phyloP scores from a whole-genome alignment of 1,140 invertebrate genomes.

The Drosophila virilis region DNA sequence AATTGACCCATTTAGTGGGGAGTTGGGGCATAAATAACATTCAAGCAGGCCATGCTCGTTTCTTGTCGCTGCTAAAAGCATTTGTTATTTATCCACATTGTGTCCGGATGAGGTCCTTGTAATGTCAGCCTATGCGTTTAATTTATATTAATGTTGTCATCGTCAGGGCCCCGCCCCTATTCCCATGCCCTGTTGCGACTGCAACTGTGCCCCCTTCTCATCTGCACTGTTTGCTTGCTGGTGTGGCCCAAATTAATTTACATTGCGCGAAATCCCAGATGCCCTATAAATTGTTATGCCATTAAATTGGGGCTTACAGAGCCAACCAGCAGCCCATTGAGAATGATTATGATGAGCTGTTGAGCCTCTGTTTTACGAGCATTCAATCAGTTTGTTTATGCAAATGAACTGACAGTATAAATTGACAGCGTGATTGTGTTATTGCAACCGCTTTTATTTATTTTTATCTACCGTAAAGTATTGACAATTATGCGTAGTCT shows the following conservation, averaged over 20 bases:
- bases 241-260: constrained; percentile 70
- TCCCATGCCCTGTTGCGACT: neutral
- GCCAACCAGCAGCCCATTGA: constrained; percentile 6
- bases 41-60: constrained; percentile 55
- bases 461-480: neutral
- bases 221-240: constrained; percentile 27
- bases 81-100: constrained; percentile 39
- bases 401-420: constrained; percentile 73
- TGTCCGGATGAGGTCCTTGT: constrained; percentile 31
- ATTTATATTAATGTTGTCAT: constrained; percentile 78
- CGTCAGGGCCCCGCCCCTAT: constrained; percentile 8
- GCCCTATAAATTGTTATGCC: constrained; percentile 63
- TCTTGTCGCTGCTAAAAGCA: constrained; percentile 64
- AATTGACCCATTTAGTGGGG: constrained; percentile 71
- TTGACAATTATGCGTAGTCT: neutral
- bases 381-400: constrained; percentile 73
- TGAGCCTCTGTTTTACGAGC: constrained; percentile 50
- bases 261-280: constrained; percentile 65
- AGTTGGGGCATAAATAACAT: constrained; percentile 70
- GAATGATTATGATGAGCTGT: constrained; percentile 36
- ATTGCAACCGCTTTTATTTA: constrained; percentile 27
- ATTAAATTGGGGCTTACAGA: constrained; percentile 47
- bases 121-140: constrained; percentile 62
- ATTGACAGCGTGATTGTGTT: constrained; percentile 59
- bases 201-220: neutral